Evolutionary conservation across 1,140 invertebrate species (phyloP).

Genomic region (Dolichoris vasculosae): DNA sequence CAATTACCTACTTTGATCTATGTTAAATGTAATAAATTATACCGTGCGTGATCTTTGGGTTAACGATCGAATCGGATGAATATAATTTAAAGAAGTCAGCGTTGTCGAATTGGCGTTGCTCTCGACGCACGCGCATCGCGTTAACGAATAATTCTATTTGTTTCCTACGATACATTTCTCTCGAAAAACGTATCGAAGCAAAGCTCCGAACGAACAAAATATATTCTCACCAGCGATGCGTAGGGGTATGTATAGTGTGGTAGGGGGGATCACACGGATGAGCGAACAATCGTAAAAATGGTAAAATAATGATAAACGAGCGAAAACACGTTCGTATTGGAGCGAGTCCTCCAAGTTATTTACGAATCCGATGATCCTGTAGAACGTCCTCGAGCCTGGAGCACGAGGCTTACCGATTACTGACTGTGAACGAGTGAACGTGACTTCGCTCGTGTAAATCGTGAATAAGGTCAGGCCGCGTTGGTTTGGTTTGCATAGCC

Average conservation of each 20-base stretch:
- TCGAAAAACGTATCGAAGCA: not conserved
- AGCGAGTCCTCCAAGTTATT: conserved; percentile 10
- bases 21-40: no score
- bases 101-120: no score
- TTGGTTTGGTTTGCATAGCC: conserved; percentile 32
- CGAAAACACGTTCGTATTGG: conserved; percentile 4
- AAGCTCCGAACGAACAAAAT: not conserved
- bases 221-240: not conserved
- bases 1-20: no score
- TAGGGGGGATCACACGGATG: not conserved
- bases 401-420: not conserved
- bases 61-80: no score
- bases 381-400: not conserved
- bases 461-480: not conserved
- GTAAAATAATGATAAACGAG: not conserved
- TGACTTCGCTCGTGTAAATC: conserved; percentile 6
- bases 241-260: no score
- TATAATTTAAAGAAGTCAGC: no score
- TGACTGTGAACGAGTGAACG: no score
- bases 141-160: no score
- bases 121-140: no score
- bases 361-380: conserved; percentile 30
- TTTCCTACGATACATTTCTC: no score
- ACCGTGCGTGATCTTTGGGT: no score
- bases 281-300: not conserved